Evolutionary conservation across 2,113 vertebrate species (phyloP), one percentile per base, ranked within the genome.

Genomic region (Cranoglanis bouderius): DNA sequence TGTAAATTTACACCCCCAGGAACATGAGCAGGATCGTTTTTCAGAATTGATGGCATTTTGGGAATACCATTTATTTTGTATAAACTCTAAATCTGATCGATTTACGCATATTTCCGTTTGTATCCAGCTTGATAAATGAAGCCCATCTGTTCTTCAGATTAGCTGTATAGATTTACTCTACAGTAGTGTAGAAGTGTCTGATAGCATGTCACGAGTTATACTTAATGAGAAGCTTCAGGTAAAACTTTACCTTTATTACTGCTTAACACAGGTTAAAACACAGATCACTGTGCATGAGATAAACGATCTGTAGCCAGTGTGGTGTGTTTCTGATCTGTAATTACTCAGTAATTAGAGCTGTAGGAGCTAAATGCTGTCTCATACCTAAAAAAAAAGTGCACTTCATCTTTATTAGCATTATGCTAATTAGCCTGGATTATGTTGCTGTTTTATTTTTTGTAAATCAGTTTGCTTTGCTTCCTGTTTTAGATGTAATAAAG

Each of bases 321-420:
- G 55, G 19, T 26, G 72, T 9, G 6, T 46, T 46, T 24, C 72
- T 75, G 38, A 24, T 40, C 72, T 46, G 55, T 40, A 83, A 82
- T 82, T 26, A 74, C 32, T 75, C 29, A 85, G n/a, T 74, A 57
- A 75, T 85, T 85, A 57, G 35, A 29, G 67, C 24, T 40, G 51
- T 75, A 49, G 32, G 32, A 53, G 67, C 21, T 49, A 40, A 77
- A 70, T 75, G 70, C 21, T 59, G 13, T n/a, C 70, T 77, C 16
- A 16, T 53, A 29, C 18, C 8, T 12, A 21, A 2, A 59, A 43
- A 72, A 59, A 40, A 32, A 61, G 5, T n/a, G 26, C 38, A 21
- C 35, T 59, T 61, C 18, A 72, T 38, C 32, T 77, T 86, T 59
- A 43, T 35, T 61, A 49, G 29, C 40, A 51, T 65, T 67, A 35